phyloP scores from a whole-genome alignment of 2,888 invertebrate genomes.

The Aromia moschata region DNA sequence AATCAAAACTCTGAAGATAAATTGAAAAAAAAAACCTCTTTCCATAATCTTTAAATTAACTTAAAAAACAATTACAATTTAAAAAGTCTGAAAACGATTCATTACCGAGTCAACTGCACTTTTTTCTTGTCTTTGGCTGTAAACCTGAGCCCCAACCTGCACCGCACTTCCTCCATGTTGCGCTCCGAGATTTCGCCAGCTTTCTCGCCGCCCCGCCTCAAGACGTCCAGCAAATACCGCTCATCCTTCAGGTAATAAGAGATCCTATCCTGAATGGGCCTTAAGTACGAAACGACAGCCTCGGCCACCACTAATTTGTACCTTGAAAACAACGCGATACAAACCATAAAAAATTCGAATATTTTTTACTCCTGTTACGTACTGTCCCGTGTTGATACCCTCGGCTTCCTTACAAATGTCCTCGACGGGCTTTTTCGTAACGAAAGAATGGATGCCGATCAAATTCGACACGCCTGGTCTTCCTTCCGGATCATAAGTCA shows the following conservation, averaged over 20 bases:
- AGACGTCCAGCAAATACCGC: conserved; percentile 68
- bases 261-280: conserved; percentile 74
- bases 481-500: conserved; percentile 80
- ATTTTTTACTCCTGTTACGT: conserved; percentile 50
- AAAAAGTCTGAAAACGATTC: too few relatives aligned
- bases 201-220: conserved; percentile 67
- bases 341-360: neutral
- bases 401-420: conserved; percentile 74
- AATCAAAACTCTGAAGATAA: too few relatives aligned
- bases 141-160: conserved; percentile 64
- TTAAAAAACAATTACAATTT: too few relatives aligned
- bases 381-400: conserved; percentile 78
- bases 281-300: conserved; percentile 73
- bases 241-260: conserved; percentile 68
- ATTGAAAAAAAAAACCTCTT: too few relatives aligned
- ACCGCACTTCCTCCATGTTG: conserved; percentile 69
- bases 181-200: conserved; percentile 67
- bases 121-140: conserved; percentile 23
- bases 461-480: conserved; percentile 93
- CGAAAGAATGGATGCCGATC: conserved; percentile 81
- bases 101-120: too few relatives aligned
- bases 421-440: conserved; percentile 72
- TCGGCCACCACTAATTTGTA: conserved; percentile 81
- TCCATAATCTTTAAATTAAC: too few relatives aligned
- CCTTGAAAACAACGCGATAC: too few relatives aligned